phyloP scores from a whole-genome alignment of 2,888 invertebrate species.

The Epirrhoe alternata region DNA sequence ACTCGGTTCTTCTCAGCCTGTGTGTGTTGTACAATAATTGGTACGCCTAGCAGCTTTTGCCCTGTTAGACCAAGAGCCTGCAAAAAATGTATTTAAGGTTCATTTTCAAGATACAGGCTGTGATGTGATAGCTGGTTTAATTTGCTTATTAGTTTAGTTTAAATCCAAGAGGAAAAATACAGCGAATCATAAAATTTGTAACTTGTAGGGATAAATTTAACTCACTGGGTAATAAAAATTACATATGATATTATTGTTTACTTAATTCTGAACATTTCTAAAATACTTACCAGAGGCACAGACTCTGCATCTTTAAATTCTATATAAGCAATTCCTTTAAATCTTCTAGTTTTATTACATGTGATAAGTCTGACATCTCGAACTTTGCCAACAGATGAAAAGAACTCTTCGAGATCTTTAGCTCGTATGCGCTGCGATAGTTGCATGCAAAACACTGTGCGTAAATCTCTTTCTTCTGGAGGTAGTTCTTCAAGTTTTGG shows the following conservation, averaged over 20 bases:
- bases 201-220: not conserved
- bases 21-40: conserved; percentile 99
- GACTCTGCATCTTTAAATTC: conserved; percentile 99
- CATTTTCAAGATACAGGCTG: too few species aligned
- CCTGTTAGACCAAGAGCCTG: conserved; percentile 97
- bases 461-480: conserved; percentile 98
- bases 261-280: not conserved
- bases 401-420: conserved; percentile 98
- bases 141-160: too few species aligned
- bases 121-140: too few species aligned
- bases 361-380: conserved; percentile 99
- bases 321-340: conserved; percentile 99
- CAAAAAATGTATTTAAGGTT: conserved; percentile 51
- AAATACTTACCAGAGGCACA: conserved; percentile 93
- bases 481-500: conserved; percentile 91
- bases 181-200: not conserved
- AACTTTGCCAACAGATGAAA: conserved; percentile 99
- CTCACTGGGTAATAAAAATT: not conserved
- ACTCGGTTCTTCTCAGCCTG: conserved; percentile 98
- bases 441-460: conserved; percentile 99
- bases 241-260: not conserved
- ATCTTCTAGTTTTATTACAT: conserved; percentile 98
- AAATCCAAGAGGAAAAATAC: not conserved
- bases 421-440: conserved; percentile 96
- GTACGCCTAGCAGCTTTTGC: conserved; percentile 97